A percentile compares a stretch with the other conserved stretches of the same genome.
These are phyloP conservation scores for Rapana venosa DNA, from an alignment of 2,888 invertebrate genomes.

Conservation along the genomic window DNA sequence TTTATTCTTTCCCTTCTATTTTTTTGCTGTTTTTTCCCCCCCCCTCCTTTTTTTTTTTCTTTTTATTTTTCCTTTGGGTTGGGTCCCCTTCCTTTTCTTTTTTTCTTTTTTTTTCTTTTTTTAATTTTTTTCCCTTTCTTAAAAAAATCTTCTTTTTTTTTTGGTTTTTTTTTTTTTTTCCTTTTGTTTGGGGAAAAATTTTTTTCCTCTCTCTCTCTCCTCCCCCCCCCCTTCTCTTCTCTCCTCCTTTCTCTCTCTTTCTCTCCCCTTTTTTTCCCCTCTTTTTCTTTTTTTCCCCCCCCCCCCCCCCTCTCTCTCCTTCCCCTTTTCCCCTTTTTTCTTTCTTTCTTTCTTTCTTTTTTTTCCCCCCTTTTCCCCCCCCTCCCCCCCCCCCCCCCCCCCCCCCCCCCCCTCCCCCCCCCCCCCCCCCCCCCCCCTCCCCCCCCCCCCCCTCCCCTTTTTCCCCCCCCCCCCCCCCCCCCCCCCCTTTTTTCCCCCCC, in stretches of 20 bases:
- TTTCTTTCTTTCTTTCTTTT: background rate
- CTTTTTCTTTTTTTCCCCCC: background rate
- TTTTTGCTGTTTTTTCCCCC: no score
- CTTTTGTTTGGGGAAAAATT: no score
- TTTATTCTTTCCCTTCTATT: no score
- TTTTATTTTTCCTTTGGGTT: no score
- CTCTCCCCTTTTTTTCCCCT: background rate
- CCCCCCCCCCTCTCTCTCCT: background rate
- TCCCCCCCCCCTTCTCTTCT: conserved; percentile 4
- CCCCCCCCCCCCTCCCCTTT: background rate
- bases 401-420: no score
- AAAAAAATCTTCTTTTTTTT: no score
- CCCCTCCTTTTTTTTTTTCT: no score
- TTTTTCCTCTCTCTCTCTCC: background rate
- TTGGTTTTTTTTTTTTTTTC: no score
- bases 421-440: background rate
- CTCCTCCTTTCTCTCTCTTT: conserved; percentile 34
- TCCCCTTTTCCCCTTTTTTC: background rate
- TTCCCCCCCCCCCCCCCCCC: conserved; percentile 4
- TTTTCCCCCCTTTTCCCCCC: background rate
- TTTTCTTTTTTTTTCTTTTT: no score
- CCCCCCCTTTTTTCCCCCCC: background rate
- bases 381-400: background rate
- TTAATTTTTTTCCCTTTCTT: no score
- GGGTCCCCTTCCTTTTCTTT: no score